Percentiles rank a stretch among this genome's conserved stretches.
phyloP scores from a whole-genome alignment of 2,888 invertebrate genomes.

The Anorthoa munda region DNA sequence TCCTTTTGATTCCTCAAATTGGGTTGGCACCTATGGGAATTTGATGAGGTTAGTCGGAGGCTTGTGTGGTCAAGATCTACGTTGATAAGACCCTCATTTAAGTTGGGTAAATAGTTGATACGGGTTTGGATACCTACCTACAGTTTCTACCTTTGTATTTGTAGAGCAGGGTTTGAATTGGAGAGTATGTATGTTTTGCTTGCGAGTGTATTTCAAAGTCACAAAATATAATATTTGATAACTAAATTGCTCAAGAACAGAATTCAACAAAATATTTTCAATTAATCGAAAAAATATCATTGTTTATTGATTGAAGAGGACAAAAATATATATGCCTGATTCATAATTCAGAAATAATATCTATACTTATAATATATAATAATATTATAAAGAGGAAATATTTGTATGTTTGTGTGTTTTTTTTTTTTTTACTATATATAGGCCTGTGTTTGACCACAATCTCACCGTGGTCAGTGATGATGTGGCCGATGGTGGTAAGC shows the following conservation, averaged over 20 bases:
- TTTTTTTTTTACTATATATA: too few species aligned
- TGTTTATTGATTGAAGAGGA: neutral
- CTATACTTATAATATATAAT: too few species aligned
- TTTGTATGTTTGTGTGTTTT: too few species aligned
- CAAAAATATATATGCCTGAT: neutral
- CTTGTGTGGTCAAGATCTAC: slow-evolving; percentile 66
- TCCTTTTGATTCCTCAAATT: slow-evolving; percentile 63
- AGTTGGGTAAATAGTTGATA: slow-evolving; percentile 67
- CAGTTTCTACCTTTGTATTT: slow-evolving; percentile 46
- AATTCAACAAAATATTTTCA: neutral
- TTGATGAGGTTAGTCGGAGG: slow-evolving; percentile 64
- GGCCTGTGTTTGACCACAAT: too few species aligned
- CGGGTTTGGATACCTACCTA: slow-evolving; percentile 46
- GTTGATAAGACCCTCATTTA: slow-evolving; percentile 68
- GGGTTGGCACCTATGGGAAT: slow-evolving; percentile 61
- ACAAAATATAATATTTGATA: neutral
- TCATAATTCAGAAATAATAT: neutral
- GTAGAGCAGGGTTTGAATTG: slow-evolving; percentile 15
- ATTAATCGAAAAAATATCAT: neutral
- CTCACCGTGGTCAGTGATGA: too few species aligned
- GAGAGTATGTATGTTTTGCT: neutral
- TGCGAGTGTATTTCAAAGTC: neutral
- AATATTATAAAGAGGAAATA: too few species aligned
- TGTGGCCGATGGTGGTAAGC: too few species aligned
- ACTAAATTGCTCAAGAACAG: neutral